Percentiles rank a stretch among this genome's conserved stretches.
phyloP scores from a whole-genome alignment of 2,888 invertebrate species.

The Globia sparganii region DNA sequence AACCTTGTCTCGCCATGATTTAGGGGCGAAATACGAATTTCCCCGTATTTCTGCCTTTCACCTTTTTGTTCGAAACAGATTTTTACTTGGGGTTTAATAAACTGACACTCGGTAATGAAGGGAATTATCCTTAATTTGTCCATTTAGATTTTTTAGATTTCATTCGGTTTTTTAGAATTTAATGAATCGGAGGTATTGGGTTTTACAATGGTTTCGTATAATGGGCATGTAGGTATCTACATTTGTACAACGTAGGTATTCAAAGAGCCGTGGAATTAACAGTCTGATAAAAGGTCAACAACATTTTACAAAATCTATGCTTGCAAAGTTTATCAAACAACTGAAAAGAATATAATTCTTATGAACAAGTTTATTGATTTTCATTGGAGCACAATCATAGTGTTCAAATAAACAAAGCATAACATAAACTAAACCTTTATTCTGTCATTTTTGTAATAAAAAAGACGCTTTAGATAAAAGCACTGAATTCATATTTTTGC shows the following conservation, averaged over 20 bases:
- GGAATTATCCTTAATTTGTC: slow-evolving; percentile 74
- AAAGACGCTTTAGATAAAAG: slow-evolving; percentile 30
- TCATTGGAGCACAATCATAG: not conserved
- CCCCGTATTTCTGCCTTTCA: slow-evolving; percentile 79
- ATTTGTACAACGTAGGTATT: not conserved
- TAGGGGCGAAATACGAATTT: slow-evolving; percentile 86
- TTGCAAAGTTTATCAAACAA: not conserved
- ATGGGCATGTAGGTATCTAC: not conserved
- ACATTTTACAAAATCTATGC: not conserved
- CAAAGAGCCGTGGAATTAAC: not conserved
- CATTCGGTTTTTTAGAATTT: slow-evolving; percentile 27
- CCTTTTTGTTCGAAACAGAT: slow-evolving; percentile 83
- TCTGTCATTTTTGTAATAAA: not conserved
- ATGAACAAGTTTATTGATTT: not conserved
- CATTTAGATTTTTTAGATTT: slow-evolving; percentile 52
- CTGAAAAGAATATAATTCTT: not conserved
- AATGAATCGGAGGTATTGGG: slow-evolving; percentile 10
- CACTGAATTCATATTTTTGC: slow-evolving; percentile 37
- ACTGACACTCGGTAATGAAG: slow-evolving; percentile 81
- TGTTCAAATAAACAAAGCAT: not conserved
- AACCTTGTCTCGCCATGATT: slow-evolving; percentile 89
- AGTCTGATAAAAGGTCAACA: not conserved
- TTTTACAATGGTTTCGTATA: slow-evolving; percentile 8
- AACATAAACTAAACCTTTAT: not conserved
- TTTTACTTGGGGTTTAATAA: slow-evolving; percentile 82